Conservation (phyloP, 2,797 vertebrate species). For the Dromococcyx pavoninus region DNA sequence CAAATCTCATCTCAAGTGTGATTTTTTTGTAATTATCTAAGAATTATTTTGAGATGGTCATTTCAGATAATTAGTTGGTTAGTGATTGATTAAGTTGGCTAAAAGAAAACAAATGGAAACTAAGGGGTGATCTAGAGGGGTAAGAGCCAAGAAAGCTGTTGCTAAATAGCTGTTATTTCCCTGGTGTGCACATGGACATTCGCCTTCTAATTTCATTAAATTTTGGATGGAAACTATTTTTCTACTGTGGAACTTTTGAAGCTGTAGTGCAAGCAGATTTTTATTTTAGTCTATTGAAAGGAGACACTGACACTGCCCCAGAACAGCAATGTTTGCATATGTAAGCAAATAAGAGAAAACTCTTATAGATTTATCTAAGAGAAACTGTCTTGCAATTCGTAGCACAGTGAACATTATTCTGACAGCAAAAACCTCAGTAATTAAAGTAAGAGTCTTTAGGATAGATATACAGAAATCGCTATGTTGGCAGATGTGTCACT, state of each 20-base stretch:
- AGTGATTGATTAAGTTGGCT: background rate
- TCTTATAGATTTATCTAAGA: background rate
- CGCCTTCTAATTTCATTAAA: background rate
- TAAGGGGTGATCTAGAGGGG: background rate
- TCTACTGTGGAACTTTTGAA: slow-evolving; percentile 8
- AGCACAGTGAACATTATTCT: background rate
- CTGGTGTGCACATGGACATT: background rate
- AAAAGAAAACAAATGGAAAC: background rate
- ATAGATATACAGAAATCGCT: background rate
- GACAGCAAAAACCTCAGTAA: background rate
- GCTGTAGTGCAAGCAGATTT: background rate
- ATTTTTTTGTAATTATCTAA: slow-evolving; percentile 15
- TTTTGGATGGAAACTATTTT: background rate
- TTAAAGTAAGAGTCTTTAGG: background rate
- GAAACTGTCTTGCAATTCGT: background rate
- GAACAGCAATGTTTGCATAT: background rate
- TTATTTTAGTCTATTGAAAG: background rate
- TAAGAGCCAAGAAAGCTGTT: background rate
- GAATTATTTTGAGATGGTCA: slow-evolving; percentile 31
- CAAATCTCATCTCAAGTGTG: slow-evolving; percentile 27
- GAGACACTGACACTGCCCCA: background rate
- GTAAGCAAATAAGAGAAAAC: background rate
- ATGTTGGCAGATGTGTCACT: background rate
- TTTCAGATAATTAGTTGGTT: slow-evolving; percentile 25
- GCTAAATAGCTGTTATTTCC: slow-evolving; percentile 9